Evolutionary conservation across 2,113 vertebrate genomes (phyloP).

Genomic region (Mastomys natalensis): DNA sequence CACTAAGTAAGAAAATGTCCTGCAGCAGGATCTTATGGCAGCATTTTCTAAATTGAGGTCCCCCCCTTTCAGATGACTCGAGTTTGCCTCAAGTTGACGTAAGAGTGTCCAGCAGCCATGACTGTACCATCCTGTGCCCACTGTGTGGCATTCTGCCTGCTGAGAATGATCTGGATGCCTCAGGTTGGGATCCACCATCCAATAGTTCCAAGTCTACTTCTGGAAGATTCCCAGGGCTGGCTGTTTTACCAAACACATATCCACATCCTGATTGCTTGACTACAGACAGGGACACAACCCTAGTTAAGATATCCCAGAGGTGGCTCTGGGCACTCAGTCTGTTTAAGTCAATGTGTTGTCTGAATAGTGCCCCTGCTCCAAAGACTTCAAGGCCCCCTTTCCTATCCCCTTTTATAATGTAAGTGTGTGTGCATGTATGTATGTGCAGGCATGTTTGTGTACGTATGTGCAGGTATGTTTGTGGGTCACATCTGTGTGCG

Average conservation of each 20-base stretch:
- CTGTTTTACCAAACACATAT: accelerated
- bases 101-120: too few relatives aligned
- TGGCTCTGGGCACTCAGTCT: neutral
- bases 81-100: neutral
- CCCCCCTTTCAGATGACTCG: neutral
- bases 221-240: accelerated
- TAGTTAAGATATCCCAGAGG: neutral
- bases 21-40: accelerated
- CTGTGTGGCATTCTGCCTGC: neutral
- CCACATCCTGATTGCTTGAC: accelerated
- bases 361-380: conserved; percentile 54
- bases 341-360: neutral
- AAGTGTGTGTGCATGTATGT: neutral
- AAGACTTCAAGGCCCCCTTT: conserved; percentile 63
- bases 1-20: neutral
- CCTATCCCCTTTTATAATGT: neutral
- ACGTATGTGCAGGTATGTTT: neutral
- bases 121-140: neutral
- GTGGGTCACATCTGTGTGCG: neutral
- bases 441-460: neutral
- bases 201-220: neutral
- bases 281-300: neutral
- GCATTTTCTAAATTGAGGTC: neutral
- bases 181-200: too few relatives aligned
- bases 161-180: neutral